Conservation (phyloP, 2,888 invertebrate genomes). For the Diarsia dahlii region DNA sequence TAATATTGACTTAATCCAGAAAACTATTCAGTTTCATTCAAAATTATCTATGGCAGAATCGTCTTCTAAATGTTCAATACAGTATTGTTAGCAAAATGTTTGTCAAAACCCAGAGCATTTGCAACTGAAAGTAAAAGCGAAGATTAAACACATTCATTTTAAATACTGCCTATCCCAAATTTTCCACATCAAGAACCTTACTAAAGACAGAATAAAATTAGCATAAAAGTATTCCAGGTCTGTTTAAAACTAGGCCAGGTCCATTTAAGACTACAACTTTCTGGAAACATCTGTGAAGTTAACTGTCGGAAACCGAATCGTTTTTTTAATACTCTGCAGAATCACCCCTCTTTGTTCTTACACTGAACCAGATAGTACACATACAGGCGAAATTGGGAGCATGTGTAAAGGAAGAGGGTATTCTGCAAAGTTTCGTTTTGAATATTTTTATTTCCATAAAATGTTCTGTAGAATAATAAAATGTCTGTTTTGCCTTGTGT, state of each 20-base stretch:
- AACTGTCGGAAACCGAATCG: conserved; percentile 56
- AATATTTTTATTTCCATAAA: conserved; percentile 13
- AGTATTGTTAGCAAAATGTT: neutral
- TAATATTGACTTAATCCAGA: neutral
- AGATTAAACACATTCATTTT: neutral
- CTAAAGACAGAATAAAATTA: conserved; percentile 42
- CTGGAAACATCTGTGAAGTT: conserved; percentile 59
- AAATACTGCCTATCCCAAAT: conserved; percentile 25
- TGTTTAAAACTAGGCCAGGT: conserved; percentile 48
- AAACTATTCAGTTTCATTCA: neutral
- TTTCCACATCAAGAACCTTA: conserved; percentile 28
- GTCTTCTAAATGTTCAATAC: neutral
- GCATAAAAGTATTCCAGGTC: conserved; percentile 47
- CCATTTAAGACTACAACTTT: conserved; percentile 57
- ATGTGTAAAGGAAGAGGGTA: neutral
- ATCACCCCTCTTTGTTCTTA: conserved; percentile 43
- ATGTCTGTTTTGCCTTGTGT: neutral
- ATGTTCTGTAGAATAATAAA: neutral
- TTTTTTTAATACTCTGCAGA: conserved; percentile 49
- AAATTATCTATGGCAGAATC: neutral
- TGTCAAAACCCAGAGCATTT: neutral
- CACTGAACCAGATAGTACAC: conserved; percentile 10
- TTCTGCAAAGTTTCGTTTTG: conserved; percentile 20
- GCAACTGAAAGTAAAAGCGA: neutral
- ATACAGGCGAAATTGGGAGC: neutral